Percentiles rank a stretch among this genome's conserved stretches.
Conservation (phyloP, 2,888 invertebrate species). For the Cantharis nigra region DNA sequence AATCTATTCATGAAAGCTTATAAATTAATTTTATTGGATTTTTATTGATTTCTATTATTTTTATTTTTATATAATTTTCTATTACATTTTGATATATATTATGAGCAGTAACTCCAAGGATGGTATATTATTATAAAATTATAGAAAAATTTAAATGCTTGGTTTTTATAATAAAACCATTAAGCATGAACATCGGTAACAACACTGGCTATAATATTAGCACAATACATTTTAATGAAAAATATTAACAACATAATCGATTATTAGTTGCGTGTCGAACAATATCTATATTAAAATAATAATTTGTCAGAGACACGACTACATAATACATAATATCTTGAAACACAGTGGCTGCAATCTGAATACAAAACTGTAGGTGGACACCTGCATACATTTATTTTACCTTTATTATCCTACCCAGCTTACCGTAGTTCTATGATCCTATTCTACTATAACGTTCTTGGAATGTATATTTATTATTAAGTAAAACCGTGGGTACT, state of each 20-base stretch:
- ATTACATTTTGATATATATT: not conserved
- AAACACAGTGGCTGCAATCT: not conserved
- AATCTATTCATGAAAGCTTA: no score
- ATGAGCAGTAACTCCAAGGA: not conserved
- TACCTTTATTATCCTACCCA: not conserved
- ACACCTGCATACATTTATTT: not conserved
- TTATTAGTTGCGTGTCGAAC: not conserved
- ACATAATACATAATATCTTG: not conserved
- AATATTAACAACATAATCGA: not conserved
- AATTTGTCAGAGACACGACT: conserved; percentile 17
- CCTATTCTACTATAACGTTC: not conserved
- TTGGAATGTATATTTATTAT: not conserved
- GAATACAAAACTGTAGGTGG: not conserved
- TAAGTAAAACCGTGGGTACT: not conserved
- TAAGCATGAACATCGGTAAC: not conserved
- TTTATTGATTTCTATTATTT: not conserved
- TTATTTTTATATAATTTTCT: not conserved
- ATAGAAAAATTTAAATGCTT: not conserved
- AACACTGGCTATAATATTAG: not conserved
- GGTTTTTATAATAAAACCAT: not conserved
- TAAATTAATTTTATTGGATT: not conserved
- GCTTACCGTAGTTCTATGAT: not conserved
- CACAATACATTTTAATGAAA: not conserved
- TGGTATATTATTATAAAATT: not conserved
- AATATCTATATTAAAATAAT: not conserved